Evolutionary conservation across 1,140 invertebrate genomes (phyloP).

Genomic region (Monomorium pharaonis): DNA sequence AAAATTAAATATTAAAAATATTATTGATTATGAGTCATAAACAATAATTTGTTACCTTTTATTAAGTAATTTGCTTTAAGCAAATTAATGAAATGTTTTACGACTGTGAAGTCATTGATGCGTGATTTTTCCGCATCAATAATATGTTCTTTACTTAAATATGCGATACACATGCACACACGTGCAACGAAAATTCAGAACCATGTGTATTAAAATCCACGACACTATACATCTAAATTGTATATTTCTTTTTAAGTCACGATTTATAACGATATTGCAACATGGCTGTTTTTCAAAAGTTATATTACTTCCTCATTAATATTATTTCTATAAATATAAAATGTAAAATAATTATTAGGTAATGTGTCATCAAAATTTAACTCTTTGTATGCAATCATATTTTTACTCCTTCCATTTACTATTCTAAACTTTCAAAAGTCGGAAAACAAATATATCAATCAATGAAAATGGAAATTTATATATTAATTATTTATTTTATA

Average conservation of each 20-base stretch:
- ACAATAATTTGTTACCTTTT: background rate
- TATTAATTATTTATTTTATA: background rate
- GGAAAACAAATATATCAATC: background rate
- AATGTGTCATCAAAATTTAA: background rate
- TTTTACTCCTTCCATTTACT: too few relatives aligned
- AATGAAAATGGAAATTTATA: background rate
- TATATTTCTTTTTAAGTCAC: slow-evolving; percentile 42
- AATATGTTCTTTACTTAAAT: slow-evolving; percentile 26
- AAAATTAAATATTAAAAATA: background rate
- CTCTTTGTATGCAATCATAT: too few relatives aligned
- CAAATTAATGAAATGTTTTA: background rate
- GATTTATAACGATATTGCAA: background rate
- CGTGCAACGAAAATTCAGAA: slow-evolving; percentile 32
- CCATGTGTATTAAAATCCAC: slow-evolving; percentile 30
- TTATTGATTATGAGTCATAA: background rate
- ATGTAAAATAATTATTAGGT: background rate
- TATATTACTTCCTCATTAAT: background rate
- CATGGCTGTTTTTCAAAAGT: background rate
- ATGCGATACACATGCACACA: background rate
- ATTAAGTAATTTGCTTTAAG: background rate
- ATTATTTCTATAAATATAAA: background rate
- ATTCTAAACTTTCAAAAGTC: too few relatives aligned
- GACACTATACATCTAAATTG: slow-evolving; percentile 15
- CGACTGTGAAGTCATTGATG: too few relatives aligned
- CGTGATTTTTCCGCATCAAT: background rate